These are phyloP conservation scores for Caenorhabditis becei DNA, from an alignment of 2,888 invertebrate genomes.

Conservation along the genomic window DNA sequence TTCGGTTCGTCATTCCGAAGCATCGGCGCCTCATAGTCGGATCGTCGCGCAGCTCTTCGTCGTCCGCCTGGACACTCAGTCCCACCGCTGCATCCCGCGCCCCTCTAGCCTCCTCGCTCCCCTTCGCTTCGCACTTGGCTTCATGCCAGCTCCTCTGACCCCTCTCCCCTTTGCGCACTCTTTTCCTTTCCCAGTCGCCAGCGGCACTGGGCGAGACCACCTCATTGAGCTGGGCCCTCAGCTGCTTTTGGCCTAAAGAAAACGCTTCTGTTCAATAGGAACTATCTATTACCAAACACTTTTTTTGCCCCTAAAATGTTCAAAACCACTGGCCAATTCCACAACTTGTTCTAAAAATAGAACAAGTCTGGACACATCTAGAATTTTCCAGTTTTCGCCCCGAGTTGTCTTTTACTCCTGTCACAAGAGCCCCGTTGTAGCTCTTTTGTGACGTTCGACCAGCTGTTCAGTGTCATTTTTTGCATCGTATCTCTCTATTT, in stretches of 20 bases:
- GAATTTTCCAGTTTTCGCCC: background rate
- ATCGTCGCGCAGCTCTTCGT: constrained; percentile 20
- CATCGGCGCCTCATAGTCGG: background rate
- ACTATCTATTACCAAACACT: too few species aligned
- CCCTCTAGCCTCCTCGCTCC: constrained; percentile 46
- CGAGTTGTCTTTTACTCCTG: background rate
- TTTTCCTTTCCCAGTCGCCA: constrained; percentile 23
- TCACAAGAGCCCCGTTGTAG: constrained; percentile 9
- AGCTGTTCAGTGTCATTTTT: constrained; percentile 58
- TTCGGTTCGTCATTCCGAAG: background rate
- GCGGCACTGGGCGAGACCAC: constrained; percentile 33
- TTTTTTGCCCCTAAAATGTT: too few species aligned
- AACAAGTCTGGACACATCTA: background rate
- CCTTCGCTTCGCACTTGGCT: constrained; percentile 54
- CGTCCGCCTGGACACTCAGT: constrained; percentile 33
- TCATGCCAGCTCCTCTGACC: constrained; percentile 39
- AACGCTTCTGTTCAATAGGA: background rate
- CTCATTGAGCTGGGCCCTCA: constrained; percentile 27
- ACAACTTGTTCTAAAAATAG: too few species aligned
- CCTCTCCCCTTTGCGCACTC: constrained; percentile 29
- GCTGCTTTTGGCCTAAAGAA: background rate
- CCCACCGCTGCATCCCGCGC: constrained; percentile 27
- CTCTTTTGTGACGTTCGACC: constrained; percentile 39
- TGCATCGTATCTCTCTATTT: constrained; percentile 23
- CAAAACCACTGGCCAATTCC: too few species aligned